Evolutionary conservation across 2,797 vertebrate species (phyloP), one percentile per base, ranked within the genome.

Genomic region (Betta splendens): DNA sequence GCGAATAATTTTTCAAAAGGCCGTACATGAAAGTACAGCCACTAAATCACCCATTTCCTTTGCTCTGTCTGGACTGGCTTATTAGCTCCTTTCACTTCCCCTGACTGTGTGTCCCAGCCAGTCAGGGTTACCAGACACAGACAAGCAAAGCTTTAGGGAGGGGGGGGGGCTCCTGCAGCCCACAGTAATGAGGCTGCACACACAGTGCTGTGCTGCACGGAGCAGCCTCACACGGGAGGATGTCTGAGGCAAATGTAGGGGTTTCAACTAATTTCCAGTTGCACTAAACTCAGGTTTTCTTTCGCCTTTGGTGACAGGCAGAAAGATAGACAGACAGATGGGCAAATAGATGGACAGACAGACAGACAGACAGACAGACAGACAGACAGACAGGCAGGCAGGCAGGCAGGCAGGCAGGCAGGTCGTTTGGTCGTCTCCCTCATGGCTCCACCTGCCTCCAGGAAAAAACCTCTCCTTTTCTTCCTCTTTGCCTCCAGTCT

Each of bases 101-200:
- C 58, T 36, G 50, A 61, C 36, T 73, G 46, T 28, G 60, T 61
- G 23, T 56, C 50, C 33, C 11, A 46, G 45, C 58, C 35, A 40
- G 26, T 50, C 11, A 1, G 48, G 49, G 42, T 62, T 37, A 64
- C 18, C 26, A 61, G 15, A 61, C 56, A 65, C 33, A 45, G 38
- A 63, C 52, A 48, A 48, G 51, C 26, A 12, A 58, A 62, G 49
- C 53, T 74, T 60, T 52, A 37, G 37, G 39, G 58, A 65, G 55
- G 49, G 52, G 55, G 52, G 55, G 25, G 55, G 63, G 66, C 61
- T 73, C 62, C 69, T 49, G 69, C 45, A 57, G 74, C 65, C 70
- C 64, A 13, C 47, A 64, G 54, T 85, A 81, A 86, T 83, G 76
- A 83, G 74, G 58, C 64, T 61, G 79, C 62, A 72, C 52, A 70